A percentile compares a stretch with the other conserved stretches of the same genome.
phyloP scores from a whole-genome alignment of 2,113 vertebrate genomes.

The Mellivora capensis region DNA sequence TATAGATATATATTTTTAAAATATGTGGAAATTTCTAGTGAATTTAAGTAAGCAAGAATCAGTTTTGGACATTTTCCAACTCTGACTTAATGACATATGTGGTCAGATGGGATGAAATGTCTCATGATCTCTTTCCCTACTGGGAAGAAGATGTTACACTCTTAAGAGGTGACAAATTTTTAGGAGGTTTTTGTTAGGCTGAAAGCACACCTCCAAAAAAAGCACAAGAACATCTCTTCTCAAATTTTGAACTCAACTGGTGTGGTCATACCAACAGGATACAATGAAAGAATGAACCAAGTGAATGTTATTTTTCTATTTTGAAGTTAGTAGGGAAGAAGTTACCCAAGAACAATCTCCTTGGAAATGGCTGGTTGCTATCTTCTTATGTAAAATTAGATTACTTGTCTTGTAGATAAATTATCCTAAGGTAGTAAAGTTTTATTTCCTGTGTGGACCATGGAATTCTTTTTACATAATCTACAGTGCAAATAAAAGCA shows the following conservation, averaged over 20 bases:
- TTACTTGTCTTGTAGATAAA: not conserved
- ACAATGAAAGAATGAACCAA: not conserved
- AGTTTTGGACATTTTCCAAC: not conserved
- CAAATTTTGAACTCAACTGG: not conserved
- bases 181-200: not conserved
- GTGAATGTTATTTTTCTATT: not conserved
- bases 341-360: not conserved
- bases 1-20: not conserved
- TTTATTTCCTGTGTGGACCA: not conserved
- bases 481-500: not conserved
- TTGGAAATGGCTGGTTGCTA: not conserved
- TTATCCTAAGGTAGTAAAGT: not conserved
- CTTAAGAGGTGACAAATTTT: not conserved
- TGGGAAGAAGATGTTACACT: not conserved
- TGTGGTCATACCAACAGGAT: fast-evolving
- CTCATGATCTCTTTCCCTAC: not conserved
- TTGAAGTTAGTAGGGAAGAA: not conserved
- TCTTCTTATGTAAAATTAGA: not conserved
- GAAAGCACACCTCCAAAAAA: not conserved
- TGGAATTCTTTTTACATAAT: not conserved
- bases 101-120: not conserved
- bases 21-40: not conserved
- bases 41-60: conserved; percentile 28
- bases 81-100: not conserved
- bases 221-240: not conserved